Evolutionary conservation across 2,113 vertebrate species (phyloP).

Genomic region (Peromyscus maniculatus): DNA sequence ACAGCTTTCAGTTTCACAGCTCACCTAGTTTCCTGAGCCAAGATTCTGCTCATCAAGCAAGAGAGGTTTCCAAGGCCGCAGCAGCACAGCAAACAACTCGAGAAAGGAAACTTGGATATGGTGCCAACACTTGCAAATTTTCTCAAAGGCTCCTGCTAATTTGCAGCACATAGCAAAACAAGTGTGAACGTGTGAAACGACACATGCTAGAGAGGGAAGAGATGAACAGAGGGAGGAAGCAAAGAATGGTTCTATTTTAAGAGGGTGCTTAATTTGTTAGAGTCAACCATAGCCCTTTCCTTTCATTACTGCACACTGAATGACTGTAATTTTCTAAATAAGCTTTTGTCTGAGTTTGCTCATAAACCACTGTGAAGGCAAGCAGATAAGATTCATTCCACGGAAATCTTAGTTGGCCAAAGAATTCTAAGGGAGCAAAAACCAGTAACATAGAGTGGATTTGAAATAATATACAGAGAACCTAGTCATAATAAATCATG

Average conservation of each 20-base stretch:
- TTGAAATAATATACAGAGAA: neutral
- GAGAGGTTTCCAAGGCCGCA: slow-evolving; percentile 34
- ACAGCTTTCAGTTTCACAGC: neutral
- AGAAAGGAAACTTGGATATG: slow-evolving; percentile 59
- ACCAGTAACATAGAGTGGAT: neutral
- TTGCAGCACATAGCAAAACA: slow-evolving; percentile 57
- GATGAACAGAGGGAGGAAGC: neutral
- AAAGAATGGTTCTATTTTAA: slow-evolving; percentile 72
- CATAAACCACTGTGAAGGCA: neutral
- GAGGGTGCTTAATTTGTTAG: slow-evolving; percentile 71
- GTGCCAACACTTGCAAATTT: slow-evolving; percentile 75
- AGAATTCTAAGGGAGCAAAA: neutral
- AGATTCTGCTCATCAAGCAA: neutral
- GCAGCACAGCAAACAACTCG: slow-evolving; percentile 41
- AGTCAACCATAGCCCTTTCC: slow-evolving; percentile 58
- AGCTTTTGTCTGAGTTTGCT: neutral
- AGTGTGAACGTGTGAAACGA: slow-evolving; percentile 73
- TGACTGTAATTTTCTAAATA: slow-evolving; percentile 39
- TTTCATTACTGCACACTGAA: slow-evolving; percentile 53
- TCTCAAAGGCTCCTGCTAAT: slow-evolving; percentile 75
- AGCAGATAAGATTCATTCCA: neutral
- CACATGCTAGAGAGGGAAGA: slow-evolving; percentile 35
- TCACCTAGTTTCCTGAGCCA: slow-evolving; percentile 22
- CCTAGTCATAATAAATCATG: neutral
- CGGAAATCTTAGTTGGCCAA: neutral